A percentile compares a stretch with the other conserved stretches of the same genome.
Evolutionary conservation across 1,140 invertebrate species (phyloP).

Genomic region (Drosophila pallidifrons): DNA sequence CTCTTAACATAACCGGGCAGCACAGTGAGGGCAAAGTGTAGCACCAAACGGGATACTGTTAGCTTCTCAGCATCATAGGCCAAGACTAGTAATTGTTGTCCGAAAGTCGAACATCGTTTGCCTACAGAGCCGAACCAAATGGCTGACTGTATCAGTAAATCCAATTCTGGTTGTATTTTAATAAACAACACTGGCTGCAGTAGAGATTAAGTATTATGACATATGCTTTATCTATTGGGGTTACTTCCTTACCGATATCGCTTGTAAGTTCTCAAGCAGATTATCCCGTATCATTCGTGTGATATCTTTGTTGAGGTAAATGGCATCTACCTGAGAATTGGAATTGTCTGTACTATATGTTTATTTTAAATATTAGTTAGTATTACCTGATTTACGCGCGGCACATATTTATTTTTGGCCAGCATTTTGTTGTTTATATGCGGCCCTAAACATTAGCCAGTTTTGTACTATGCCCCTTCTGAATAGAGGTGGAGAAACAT

Average conservation of each 20-base stretch:
- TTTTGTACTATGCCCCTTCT: slow-evolving; percentile 66
- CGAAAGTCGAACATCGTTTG: slow-evolving; percentile 87
- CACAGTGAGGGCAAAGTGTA: slow-evolving; percentile 86
- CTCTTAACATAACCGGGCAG: slow-evolving; percentile 86
- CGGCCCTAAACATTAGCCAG: slow-evolving; percentile 30
- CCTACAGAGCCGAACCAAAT: slow-evolving; percentile 87
- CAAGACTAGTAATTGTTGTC: slow-evolving; percentile 87
- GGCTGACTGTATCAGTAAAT: slow-evolving; percentile 86
- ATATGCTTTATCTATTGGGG: neutral
- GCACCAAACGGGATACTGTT: slow-evolving; percentile 85
- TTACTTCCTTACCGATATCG: slow-evolving; percentile 85
- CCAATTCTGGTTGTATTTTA: slow-evolving; percentile 87
- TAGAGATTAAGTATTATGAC: neutral
- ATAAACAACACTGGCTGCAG: slow-evolving; percentile 86
- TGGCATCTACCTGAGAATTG: slow-evolving; percentile 86
- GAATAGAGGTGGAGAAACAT: neutral
- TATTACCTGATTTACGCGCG: slow-evolving; percentile 85
- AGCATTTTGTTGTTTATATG: slow-evolving; percentile 70
- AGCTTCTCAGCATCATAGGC: slow-evolving; percentile 86
- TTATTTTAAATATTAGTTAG: neutral
- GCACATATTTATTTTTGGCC: slow-evolving; percentile 79
- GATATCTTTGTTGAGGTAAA: slow-evolving; percentile 86
- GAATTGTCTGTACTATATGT: slow-evolving; percentile 14
- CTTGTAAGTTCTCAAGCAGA: slow-evolving; percentile 86
- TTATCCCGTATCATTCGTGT: slow-evolving; percentile 86